Evolutionary conservation across 2,888 invertebrate species (phyloP).

Genomic region (Drosophila paramelanica): DNA sequence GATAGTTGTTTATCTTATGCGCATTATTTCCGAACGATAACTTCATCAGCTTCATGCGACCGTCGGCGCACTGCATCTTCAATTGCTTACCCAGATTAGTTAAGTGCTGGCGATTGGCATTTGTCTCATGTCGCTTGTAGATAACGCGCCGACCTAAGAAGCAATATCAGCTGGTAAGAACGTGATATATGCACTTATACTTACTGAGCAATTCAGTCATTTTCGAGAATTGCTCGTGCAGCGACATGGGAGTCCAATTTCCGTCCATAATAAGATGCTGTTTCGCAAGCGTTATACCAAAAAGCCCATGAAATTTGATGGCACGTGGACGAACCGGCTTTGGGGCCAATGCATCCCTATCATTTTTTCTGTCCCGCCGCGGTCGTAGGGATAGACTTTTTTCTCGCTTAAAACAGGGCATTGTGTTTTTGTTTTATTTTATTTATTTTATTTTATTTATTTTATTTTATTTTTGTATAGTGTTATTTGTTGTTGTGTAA

Average conservation of each 20-base stretch:
- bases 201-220: constrained; percentile 80
- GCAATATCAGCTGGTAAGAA: neutral
- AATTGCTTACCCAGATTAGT: constrained; percentile 61
- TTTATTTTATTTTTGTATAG: neutral
- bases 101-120: constrained; percentile 62
- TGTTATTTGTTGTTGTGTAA: constrained; percentile 1
- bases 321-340: constrained; percentile 77
- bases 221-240: constrained; percentile 78
- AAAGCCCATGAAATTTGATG: constrained; percentile 81
- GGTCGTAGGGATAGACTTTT: constrained; percentile 21
- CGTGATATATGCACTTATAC: neutral
- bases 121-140: constrained; percentile 72
- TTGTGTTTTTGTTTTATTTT: neutral
- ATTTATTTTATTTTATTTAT: neutral
- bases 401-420: constrained; percentile 28
- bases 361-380: constrained; percentile 30
- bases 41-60: constrained; percentile 76
- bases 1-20: constrained; percentile 76
- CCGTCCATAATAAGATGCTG: constrained; percentile 82
- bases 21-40: constrained; percentile 73
- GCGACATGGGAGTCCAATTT: constrained; percentile 78
- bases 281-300: constrained; percentile 76
- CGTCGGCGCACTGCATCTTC: constrained; percentile 78
- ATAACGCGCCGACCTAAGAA: constrained; percentile 69
- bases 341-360: constrained; percentile 51